Conservation (phyloP, 2,113 vertebrate species). For the Peromyscus polionotus region DNA sequence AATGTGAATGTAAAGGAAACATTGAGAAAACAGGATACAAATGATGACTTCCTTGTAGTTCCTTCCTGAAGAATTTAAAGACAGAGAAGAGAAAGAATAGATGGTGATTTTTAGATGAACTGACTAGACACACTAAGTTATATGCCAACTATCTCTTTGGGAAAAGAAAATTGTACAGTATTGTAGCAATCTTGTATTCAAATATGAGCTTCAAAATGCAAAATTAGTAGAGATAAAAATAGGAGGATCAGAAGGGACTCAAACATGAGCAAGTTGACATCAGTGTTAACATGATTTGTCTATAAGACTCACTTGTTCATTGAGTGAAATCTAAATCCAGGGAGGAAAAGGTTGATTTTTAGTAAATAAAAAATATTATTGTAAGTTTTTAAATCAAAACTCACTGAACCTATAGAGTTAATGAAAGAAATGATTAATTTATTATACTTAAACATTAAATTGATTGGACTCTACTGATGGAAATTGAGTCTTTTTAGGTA, state of each 20-base stretch:
- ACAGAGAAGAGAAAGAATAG: not conserved
- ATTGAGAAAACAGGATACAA: not conserved
- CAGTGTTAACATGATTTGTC: not conserved
- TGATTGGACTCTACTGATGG: not conserved
- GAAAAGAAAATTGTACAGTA: conserved; percentile 8
- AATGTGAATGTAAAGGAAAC: not conserved
- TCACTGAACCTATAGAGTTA: not conserved
- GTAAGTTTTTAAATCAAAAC: not conserved
- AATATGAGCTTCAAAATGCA: conserved; percentile 6
- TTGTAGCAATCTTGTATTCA: conserved; percentile 19
- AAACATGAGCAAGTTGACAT: not conserved
- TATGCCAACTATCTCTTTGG: not conserved
- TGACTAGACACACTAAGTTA: not conserved
- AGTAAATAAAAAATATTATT: not conserved
- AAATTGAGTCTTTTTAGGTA: not conserved
- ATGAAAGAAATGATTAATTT: not conserved
- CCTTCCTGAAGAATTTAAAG: not conserved
- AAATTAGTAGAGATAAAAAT: not conserved
- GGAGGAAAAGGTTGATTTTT: not conserved
- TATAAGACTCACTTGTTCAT: not conserved
- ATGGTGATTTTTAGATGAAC: not conserved
- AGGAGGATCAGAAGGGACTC: not conserved
- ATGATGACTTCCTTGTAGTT: not conserved
- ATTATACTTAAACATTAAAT: not conserved
- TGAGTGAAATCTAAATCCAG: not conserved